These are phyloP conservation scores for Priocnemis perturbator DNA, from an alignment of 2,888 invertebrate species.

Conservation along the genomic window DNA sequence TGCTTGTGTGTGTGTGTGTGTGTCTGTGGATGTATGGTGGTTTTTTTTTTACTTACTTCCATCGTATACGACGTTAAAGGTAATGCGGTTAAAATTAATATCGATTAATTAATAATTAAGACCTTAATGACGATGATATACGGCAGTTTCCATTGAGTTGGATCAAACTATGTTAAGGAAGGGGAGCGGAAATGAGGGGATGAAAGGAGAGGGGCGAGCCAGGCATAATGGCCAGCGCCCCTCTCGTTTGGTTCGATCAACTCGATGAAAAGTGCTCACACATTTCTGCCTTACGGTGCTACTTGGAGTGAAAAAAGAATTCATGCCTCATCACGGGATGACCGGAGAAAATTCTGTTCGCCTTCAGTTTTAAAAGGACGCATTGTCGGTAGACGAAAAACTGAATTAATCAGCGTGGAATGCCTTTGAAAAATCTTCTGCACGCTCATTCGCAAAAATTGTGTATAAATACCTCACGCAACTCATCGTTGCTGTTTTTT, in stretches of 20 bases:
- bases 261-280: constrained; percentile 72
- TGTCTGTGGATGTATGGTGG: too few species aligned
- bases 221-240: constrained; percentile 23
- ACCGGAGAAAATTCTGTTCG: constrained; percentile 46
- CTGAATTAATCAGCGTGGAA: too few species aligned
- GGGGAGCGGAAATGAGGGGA: too few species aligned
- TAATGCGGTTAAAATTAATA: constrained; percentile 35
- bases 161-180: constrained; percentile 47
- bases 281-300: constrained; percentile 31
- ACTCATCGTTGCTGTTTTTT: too few species aligned
- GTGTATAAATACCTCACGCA: too few species aligned
- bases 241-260: constrained; percentile 62
- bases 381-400: too few species aligned
- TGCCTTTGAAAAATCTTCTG: too few species aligned
- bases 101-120: constrained; percentile 34
- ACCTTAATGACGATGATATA: constrained; percentile 29
- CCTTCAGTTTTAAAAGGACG: constrained; percentile 11
- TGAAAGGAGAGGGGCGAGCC: constrained; percentile 16
- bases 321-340: constrained; percentile 46
- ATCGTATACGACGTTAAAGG: constrained; percentile 64
- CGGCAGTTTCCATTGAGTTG: constrained; percentile 73
- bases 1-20: constrained; percentile 34
- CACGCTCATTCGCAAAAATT: too few species aligned
- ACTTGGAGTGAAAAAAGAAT: constrained; percentile 26
- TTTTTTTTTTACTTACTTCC: constrained; percentile 29